These are phyloP conservation scores for Parauchenoglanis punctatus DNA, from an alignment of 2,797 vertebrate species.

Conservation along the genomic window DNA sequence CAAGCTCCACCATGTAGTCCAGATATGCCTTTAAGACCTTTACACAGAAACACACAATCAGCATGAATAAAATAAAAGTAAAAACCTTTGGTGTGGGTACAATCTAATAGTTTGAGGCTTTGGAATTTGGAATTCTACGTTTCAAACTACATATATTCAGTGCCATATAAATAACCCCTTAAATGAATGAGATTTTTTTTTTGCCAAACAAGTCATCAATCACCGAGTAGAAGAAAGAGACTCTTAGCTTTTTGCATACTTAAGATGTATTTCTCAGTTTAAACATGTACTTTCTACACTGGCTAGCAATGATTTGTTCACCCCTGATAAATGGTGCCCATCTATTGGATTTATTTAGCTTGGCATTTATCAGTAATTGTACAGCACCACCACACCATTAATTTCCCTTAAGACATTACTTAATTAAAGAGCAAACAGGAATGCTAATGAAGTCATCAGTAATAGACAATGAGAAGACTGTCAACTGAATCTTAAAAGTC, in stretches of 20 bases:
- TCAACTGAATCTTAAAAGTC: neutral
- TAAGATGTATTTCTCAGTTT: neutral
- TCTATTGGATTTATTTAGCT: neutral
- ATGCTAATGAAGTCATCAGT: neutral
- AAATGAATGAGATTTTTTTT: neutral
- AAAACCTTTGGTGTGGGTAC: neutral
- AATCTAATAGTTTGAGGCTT: neutral
- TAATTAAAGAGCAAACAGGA: neutral
- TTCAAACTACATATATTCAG: neutral
- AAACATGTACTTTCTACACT: neutral
- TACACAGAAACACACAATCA: constrained; percentile 11
- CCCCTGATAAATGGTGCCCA: neutral
- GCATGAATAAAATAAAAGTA: neutral
- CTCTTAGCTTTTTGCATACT: neutral
- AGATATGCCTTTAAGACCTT: constrained; percentile 91
- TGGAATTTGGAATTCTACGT: neutral
- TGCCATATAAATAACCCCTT: neutral
- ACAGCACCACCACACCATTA: neutral
- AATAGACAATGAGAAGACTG: neutral
- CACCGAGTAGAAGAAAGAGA: neutral
- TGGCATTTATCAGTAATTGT: neutral
- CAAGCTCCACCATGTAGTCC: constrained; percentile 96
- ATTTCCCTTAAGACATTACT: neutral
- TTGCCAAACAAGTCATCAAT: neutral
- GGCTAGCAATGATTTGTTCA: neutral